Base-by-base conservation (phyloP, 2,797 vertebrate species). In the Leuciscus waleckii region DNA sequence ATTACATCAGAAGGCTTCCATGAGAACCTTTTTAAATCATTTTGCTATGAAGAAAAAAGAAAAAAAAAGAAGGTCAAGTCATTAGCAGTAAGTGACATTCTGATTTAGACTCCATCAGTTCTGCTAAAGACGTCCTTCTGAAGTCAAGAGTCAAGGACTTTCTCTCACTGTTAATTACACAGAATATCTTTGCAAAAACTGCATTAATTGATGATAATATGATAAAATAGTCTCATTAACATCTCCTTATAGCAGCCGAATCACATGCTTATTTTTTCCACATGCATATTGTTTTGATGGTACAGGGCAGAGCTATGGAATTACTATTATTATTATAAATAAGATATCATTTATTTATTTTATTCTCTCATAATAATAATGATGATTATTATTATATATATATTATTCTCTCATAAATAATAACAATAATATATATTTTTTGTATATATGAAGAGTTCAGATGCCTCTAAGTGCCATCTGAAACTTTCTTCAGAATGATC, bases 21-120 rank as follows among this genome's bases (percentile, higher is more conserved):
- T 14, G 14, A 67, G 29, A 68, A 19, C 32, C 43, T 11, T 54
- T 37, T 51, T 17, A 49, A 69, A 69, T 81, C 2, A 16, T n/a
- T 69, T 81, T 9, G 21, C 13, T 49, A 49, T 54, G 63, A 81
- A 26, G 29, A n/a, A n/a, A n/a, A n/a, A n/a, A n/a, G n/a, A 17
- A 68, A 51, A 5, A 32, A 32, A 7, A 19, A 51, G 63, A 81
- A 54, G 21, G 29, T 69, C 79, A n/a, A 8, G 17, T 46, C 77
- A 79, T 74, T 73, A 82, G 54, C 81, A 63, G 13, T 46, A 54
- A 63, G n/a, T 70, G 32, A 71, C n/a, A 54, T 49, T 63, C 71
- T 67, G 41, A 73, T 75, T 63, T 21, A 32, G 41, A 83, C 21
- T 75, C 4, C 11, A 71, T 73, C n/a, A 35, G 23, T 75, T 7